Conservation (phyloP, 2,113 vertebrate species). For the Gallinago paraguaiae region DNA sequence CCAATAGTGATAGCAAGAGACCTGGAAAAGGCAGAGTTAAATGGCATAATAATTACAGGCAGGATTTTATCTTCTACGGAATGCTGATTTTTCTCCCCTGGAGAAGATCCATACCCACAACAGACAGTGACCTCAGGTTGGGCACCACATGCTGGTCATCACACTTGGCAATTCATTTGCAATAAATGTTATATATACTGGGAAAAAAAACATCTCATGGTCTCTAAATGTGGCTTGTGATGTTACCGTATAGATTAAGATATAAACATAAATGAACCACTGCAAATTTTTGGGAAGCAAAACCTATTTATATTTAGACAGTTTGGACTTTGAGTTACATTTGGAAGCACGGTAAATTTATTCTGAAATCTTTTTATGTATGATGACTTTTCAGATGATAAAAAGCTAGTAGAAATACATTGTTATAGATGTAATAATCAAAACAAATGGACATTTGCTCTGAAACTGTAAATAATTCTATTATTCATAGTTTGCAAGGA, state of each 20-base stretch:
- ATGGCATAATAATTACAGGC: background rate
- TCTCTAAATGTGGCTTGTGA: background rate
- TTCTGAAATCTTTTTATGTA: background rate
- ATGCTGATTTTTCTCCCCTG: background rate
- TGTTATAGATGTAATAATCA: background rate
- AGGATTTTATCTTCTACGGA: background rate
- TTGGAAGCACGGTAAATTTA: conserved; percentile 8
- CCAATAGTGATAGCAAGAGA: background rate
- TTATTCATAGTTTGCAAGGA: background rate
- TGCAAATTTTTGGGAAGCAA: conserved; percentile 5
- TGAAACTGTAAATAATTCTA: background rate
- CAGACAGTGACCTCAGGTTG: background rate
- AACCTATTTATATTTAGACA: conserved; percentile 15
- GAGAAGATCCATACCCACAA: background rate
- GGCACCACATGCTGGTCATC: background rate
- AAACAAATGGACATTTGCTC: background rate
- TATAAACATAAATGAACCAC: conserved; percentile 35
- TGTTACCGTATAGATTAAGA: conserved; percentile 28
- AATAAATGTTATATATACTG: conserved; percentile 32
- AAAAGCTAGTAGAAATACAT: background rate
- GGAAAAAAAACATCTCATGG: background rate
- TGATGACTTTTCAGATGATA: background rate
- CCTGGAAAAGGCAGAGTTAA: background rate
- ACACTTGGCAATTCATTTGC: conserved; percentile 40
- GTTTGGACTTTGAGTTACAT: conserved; percentile 2